Evolutionary conservation across 2,113 vertebrate species (phyloP).

Genomic region (Empidonax traillii): DNA sequence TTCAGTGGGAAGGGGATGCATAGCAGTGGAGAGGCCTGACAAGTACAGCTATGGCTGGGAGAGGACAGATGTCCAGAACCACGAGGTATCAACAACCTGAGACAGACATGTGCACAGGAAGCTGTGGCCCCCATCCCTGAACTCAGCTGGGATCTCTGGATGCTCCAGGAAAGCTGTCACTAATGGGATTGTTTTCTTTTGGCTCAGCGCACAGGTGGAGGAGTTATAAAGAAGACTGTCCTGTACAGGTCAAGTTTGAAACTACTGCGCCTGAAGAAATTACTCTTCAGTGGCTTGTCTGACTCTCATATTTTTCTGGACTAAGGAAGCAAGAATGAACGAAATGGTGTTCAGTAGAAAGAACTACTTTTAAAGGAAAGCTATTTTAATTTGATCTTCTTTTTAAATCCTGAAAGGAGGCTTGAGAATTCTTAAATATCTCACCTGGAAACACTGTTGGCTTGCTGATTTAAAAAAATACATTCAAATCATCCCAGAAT

Average conservation of each 20-base stretch:
- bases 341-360: neutral
- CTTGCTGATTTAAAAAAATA: neutral
- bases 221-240: neutral
- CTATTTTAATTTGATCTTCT: neutral
- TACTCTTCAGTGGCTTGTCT: neutral
- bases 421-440: neutral
- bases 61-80: neutral
- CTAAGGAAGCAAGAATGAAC: neutral
- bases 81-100: neutral
- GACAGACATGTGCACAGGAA: neutral
- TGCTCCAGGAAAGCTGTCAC: neutral
- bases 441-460: neutral
- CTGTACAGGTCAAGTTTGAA: neutral
- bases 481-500: neutral
- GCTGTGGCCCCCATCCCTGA: neutral
- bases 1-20: neutral
- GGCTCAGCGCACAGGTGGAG: neutral
- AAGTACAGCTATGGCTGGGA: neutral
- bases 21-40: neutral
- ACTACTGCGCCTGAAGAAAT: neutral
- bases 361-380: neutral
- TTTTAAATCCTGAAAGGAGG: neutral
- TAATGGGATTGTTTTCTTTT: neutral
- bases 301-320: neutral
- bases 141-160: neutral